Conservation (phyloP, 2,888 invertebrate species). For the Xanthia togata region DNA sequence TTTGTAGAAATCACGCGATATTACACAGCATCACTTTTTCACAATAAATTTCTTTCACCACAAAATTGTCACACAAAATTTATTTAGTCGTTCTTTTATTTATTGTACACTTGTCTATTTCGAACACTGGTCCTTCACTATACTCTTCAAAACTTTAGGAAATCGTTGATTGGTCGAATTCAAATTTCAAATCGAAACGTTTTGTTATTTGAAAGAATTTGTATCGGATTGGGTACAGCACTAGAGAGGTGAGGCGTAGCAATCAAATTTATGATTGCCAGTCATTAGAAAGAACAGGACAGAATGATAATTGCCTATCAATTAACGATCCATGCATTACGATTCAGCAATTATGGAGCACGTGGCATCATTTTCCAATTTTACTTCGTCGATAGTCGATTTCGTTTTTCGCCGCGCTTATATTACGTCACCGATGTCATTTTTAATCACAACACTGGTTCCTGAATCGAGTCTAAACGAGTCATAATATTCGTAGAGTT, state of each 20-base stretch:
- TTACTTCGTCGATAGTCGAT: conserved; percentile 67
- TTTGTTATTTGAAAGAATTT: conserved; percentile 63
- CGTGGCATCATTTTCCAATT: conserved; percentile 84
- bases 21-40: conserved; percentile 86
- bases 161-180: conserved; percentile 59
- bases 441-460: conserved; percentile 76
- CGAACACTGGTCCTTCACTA: conserved; percentile 68
- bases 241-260: conserved; percentile 68
- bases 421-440: conserved; percentile 88
- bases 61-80: conserved; percentile 77
- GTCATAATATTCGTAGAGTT: conserved; percentile 63
- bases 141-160: conserved; percentile 36
- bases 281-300: conserved; percentile 84
- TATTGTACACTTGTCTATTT: conserved; percentile 68
- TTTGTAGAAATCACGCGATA: conserved; percentile 74
- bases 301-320: conserved; percentile 83
- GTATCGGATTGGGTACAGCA: conserved; percentile 64
- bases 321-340: conserved; percentile 83
- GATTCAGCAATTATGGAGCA: conserved; percentile 83
- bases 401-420: conserved; percentile 64
- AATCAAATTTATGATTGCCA: conserved; percentile 78
- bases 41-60: conserved; percentile 77
- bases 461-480: conserved; percentile 65
- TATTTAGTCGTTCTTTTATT: conserved; percentile 51
- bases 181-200: conserved; percentile 54